Evolutionary conservation across 2,888 invertebrate species (phyloP), one percentile per base, ranked within the genome.

Genomic region (Eumerus sabulonum): DNA sequence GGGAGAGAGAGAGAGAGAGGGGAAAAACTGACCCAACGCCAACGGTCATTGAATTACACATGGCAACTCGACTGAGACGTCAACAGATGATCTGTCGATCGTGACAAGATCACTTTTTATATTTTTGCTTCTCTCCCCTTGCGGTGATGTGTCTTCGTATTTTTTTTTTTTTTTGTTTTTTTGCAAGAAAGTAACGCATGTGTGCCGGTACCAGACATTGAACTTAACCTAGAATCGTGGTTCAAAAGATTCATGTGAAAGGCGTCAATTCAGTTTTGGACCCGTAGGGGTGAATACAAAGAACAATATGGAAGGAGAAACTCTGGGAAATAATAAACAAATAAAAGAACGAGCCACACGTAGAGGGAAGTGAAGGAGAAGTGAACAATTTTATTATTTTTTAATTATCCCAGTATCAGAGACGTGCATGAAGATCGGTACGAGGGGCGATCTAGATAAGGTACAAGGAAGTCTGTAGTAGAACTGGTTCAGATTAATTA

Each of bases 221-320:
- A 77, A 67, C 77, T 73, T 77, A 68, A 67, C 77, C 63, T 18
- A 67, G 53, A 72, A 67, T 14, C n/a, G 16, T 18, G 56, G 71
- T 60, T 76, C 64, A 71, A 40, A 56, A 54, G 47, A 56, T 62
- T 17, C 76, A 71, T 62, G 71, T 66, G 76, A 77, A 77, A 67
- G 50, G 60, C 60, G 45, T 60, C 36, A 14, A 48, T 13, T 4
- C 9, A 7, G 1, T 1, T 27, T 7, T 4, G 1, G n/a, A 17
- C 19, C 45, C 13, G 12, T n/a, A 44, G 7, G 45, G 17, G 45
- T 9, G 27, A 11, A 9, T 38, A 13, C n/a, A 60, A 48, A 27
- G 19, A 45, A 9, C 53, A 17, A 27, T 12, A 27, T n/a, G 19
- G n/a, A n/a, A n/a, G n/a, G 51, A 54, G 66, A 77, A 77, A 77